Percentiles rank a stretch among this genome's conserved stretches.
Evolutionary conservation across 2,797 vertebrate species (phyloP).

Genomic region (Ctenopoma multispine): DNA sequence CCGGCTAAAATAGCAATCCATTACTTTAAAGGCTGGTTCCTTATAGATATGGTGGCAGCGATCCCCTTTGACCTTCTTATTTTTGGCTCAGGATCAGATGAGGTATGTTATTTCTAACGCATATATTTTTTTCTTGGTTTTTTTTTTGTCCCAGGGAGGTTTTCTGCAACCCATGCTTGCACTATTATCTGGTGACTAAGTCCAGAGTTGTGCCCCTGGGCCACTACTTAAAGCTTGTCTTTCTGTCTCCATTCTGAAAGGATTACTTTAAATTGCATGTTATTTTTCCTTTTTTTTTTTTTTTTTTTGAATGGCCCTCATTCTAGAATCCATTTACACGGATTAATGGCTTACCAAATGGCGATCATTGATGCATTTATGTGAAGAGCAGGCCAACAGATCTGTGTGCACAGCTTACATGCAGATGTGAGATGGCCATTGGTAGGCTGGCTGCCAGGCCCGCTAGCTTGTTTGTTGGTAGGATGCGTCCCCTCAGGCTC

Average conservation of each 20-base stretch:
- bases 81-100: constrained; percentile 99
- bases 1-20: constrained; percentile 98
- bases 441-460: constrained; percentile 75
- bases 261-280: constrained; percentile 82
- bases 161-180: constrained; percentile 48
- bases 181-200: constrained; percentile 63
- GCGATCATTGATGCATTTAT: constrained; percentile 87
- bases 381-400: constrained; percentile 75
- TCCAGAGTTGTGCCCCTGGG: constrained; percentile 69
- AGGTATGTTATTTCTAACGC: constrained; percentile 87
- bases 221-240: constrained; percentile 74
- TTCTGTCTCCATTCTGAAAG: constrained; percentile 77
- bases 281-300: constrained; percentile 44
- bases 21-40: constrained; percentile 99
- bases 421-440: constrained; percentile 77
- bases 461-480: constrained; percentile 74
- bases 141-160: constrained; percentile 48
- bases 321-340: constrained; percentile 86
- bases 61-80: constrained; percentile 99
- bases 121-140: constrained; percentile 37
- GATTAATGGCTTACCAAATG: constrained; percentile 88
- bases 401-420: constrained; percentile 79
- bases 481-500: constrained; percentile 75
- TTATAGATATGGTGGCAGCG: constrained; percentile 99
- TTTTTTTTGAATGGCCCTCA: constrained; percentile 81